Conservation (phyloP, 2,797 vertebrate genomes). For the Argya squamiceps region DNA sequence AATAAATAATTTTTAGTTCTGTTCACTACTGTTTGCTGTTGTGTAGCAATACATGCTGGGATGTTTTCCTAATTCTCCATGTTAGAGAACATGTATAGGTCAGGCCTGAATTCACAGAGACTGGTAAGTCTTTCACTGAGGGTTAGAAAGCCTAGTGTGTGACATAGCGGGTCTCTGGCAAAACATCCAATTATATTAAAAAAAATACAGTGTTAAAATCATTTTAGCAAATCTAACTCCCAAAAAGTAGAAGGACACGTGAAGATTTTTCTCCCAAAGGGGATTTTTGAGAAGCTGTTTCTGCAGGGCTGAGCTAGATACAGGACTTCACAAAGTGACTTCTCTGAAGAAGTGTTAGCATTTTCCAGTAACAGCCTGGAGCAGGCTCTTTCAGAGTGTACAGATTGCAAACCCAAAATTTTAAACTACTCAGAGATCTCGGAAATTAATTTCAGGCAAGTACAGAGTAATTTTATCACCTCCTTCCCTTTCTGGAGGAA, state of each 20-base stretch:
- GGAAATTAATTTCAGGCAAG: background rate
- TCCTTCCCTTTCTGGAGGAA: background rate
- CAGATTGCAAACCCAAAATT: background rate
- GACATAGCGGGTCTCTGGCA: background rate
- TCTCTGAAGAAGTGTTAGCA: background rate
- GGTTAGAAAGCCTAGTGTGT: background rate
- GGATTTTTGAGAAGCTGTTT: constrained; percentile 1
- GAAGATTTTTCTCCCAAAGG: background rate
- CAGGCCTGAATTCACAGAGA: background rate
- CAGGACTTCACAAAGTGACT: background rate
- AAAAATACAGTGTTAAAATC: background rate
- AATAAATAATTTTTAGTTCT: background rate
- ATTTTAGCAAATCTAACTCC: background rate
- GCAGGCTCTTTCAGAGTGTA: background rate
- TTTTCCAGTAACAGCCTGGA: background rate
- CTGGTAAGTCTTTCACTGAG: background rate
- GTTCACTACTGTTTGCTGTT: background rate
- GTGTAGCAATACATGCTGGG: background rate
- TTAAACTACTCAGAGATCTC: background rate
- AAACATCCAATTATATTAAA: background rate
- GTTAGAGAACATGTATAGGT: background rate
- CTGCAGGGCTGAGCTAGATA: background rate
- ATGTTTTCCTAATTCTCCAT: background rate
- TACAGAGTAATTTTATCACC: background rate
- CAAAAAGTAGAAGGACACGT: background rate